phyloP scores from a whole-genome alignment of 2,888 invertebrate genomes.

The Microctonus brassicae region DNA sequence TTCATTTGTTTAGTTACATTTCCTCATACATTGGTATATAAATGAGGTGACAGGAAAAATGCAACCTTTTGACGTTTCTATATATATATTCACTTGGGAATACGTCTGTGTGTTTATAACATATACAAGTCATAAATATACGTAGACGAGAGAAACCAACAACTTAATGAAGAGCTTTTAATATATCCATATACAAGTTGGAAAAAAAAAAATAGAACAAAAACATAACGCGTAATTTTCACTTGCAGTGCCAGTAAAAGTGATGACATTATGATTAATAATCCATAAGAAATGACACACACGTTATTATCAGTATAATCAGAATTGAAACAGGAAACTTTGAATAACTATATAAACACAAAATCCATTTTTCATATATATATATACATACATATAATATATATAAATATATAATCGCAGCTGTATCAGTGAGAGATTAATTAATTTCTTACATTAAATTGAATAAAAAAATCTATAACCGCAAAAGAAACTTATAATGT shows the following conservation, averaged over 20 bases:
- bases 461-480: too few species aligned
- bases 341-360: background rate
- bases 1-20: background rate
- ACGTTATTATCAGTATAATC: background rate
- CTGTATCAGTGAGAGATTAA: too few species aligned
- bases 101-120: background rate
- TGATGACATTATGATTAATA: slow-evolving; percentile 61
- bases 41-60: slow-evolving; percentile 31
- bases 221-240: too few species aligned
- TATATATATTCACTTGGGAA: slow-evolving; percentile 15
- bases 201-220: too few species aligned
- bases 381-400: too few species aligned
- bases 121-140: background rate
- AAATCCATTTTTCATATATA: too few species aligned
- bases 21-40: slow-evolving; percentile 19
- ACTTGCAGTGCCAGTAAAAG: too few species aligned
- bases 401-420: too few species aligned
- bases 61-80: background rate
- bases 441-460: too few species aligned
- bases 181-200: background rate
- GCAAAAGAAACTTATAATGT: too few species aligned
- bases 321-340: background rate
- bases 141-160: background rate
- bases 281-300: slow-evolving; percentile 49
- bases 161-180: background rate